Conservation (phyloP, 2,888 invertebrate species). For the Penaeus monodon region DNA sequence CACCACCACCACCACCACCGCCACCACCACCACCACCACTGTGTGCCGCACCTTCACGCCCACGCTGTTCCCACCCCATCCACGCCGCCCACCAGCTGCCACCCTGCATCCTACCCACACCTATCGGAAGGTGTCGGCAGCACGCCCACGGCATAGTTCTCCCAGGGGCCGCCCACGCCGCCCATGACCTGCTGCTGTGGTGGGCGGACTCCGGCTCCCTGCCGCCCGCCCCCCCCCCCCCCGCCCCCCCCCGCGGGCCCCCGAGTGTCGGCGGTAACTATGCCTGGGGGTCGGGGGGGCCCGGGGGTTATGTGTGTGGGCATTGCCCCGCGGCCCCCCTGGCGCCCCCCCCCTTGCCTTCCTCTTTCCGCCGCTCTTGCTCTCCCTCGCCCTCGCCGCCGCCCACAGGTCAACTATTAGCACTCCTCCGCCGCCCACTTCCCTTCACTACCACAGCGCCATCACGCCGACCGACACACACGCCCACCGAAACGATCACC, state of each 20-base stretch:
- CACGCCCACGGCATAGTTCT: slow-evolving; percentile 9
- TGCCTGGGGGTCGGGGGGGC: slow-evolving; percentile 59
- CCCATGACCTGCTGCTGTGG: slow-evolving; percentile 55
- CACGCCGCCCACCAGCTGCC: slow-evolving; percentile 6
- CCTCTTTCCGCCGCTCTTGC: slow-evolving; percentile 53
- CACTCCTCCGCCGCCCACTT: slow-evolving; percentile 44
- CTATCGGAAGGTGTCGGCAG: too few relatives aligned
- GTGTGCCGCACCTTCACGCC: slow-evolving; percentile 7
- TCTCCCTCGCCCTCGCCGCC: slow-evolving; percentile 57
- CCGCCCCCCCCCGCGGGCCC: slow-evolving; percentile 48
- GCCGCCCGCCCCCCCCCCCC: slow-evolving; percentile 47
- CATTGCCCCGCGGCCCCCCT: slow-evolving; percentile 58
- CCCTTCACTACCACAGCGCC: slow-evolving; percentile 28
- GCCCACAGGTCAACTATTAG: slow-evolving; percentile 43
- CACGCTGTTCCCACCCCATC: slow-evolving; percentile 19
- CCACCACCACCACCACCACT: slow-evolving; percentile 34
- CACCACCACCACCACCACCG: slow-evolving; percentile 36
- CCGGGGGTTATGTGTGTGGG: slow-evolving; percentile 63
- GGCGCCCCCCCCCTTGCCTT: slow-evolving; percentile 51
- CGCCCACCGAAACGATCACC: slow-evolving; percentile 9
- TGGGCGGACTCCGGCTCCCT: slow-evolving; percentile 53
- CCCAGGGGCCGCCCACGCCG: slow-evolving; percentile 41
- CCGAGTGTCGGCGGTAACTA: slow-evolving; percentile 57
- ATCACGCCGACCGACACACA: slow-evolving; percentile 32
- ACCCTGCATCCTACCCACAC: neutral